Evolutionary conservation across 2,797 vertebrate genomes (phyloP).

Genomic region (Amblyopsis hoosieri): DNA sequence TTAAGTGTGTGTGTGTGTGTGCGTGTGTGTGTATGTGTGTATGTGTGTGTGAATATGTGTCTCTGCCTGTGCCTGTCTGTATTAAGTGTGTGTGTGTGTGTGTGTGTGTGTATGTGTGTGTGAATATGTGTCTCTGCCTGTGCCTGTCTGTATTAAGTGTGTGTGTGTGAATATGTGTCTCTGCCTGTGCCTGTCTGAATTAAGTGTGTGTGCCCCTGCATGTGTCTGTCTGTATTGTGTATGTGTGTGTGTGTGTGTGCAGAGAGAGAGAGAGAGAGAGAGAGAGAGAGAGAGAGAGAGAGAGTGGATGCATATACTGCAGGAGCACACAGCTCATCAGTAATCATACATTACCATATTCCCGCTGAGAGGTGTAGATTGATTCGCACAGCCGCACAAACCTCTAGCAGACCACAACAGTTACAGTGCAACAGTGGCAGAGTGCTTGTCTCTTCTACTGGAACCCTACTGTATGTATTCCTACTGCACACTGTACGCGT

Average conservation of each 20-base stretch:
- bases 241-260: background rate
- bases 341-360: slow-evolving; percentile 62
- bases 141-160: background rate
- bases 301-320: slow-evolving; percentile 37
- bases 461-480: too few relatives aligned
- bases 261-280: background rate
- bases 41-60: slow-evolving; percentile 26
- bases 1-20: too few relatives aligned
- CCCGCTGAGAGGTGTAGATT: slow-evolving; percentile 38
- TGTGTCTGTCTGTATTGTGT: too few relatives aligned
- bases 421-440: background rate
- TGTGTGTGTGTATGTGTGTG: background rate
- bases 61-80: too few relatives aligned
- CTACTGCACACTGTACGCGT: slow-evolving; percentile 11
- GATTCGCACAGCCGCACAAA: background rate
- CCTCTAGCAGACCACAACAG: too few relatives aligned
- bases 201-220: too few relatives aligned
- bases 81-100: too few relatives aligned
- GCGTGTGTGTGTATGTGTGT: background rate
- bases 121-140: background rate
- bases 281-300: background rate
- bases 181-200: too few relatives aligned
- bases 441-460: background rate
- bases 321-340: slow-evolving; percentile 67
- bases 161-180: slow-evolving; percentile 24